Percentiles rank a stretch among this genome's conserved stretches.
These are phyloP conservation scores for Uloborus diversus DNA, from an alignment of 1,140 invertebrate genomes.

Conservation along the genomic window DNA sequence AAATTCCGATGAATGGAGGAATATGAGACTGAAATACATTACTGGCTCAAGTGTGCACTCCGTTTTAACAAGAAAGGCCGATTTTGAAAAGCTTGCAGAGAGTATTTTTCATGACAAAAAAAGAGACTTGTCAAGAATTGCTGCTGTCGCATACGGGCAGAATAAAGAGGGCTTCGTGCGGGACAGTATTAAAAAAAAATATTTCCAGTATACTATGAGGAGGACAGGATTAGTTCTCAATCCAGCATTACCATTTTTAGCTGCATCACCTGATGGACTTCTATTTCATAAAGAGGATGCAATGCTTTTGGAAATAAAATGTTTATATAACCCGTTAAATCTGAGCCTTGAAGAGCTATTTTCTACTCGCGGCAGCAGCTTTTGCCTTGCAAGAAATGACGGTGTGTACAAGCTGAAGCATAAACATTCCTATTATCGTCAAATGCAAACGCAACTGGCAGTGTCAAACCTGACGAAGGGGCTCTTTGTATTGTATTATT, in stretches of 20 bases:
- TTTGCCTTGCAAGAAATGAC: background rate
- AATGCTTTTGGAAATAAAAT: background rate
- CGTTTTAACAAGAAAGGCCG: background rate
- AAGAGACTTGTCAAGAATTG: background rate
- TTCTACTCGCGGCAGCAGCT: background rate
- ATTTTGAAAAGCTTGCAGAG: background rate
- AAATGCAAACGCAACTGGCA: background rate
- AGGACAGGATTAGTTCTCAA: background rate
- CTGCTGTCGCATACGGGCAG: no score
- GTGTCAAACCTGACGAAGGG: background rate
- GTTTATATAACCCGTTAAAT: background rate
- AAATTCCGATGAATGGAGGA: no score
- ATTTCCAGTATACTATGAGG: background rate
- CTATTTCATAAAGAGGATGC: background rate
- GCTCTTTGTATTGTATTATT: background rate
- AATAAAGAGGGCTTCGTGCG: background rate
- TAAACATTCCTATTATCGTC: background rate
- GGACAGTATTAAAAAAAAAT: background rate
- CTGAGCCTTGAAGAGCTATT: background rate
- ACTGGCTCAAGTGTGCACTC: background rate
- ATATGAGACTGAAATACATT: no score
- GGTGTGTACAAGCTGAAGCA: background rate
- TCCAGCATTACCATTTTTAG: background rate
- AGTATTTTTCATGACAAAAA: background rate
- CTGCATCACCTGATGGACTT: background rate